A percentile compares a stretch with the other conserved stretches of the same genome.
phyloP scores from a whole-genome alignment of 2,113 vertebrate species.

The Cyphomyrus discorhynchus region DNA sequence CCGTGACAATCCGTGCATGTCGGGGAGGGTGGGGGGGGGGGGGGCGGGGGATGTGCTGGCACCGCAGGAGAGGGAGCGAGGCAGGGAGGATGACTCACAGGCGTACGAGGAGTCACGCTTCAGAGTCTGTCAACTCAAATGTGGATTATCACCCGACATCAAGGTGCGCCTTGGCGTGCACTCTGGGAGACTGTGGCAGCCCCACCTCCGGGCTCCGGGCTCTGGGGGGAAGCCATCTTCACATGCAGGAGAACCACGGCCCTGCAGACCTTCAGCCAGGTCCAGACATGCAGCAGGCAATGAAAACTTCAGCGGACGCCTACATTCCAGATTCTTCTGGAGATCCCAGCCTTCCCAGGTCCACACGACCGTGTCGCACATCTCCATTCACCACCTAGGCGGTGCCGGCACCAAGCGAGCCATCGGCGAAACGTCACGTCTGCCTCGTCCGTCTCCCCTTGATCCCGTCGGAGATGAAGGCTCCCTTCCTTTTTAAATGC shows the following conservation, averaged over 20 bases:
- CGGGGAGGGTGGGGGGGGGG: too few relatives aligned
- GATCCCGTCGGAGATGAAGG: not conserved
- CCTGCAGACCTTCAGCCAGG: constrained; percentile 36
- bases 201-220: not conserved
- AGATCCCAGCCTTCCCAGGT: not conserved
- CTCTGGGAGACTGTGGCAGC: not conserved
- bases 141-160: not conserved
- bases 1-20: not conserved
- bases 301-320: not conserved
- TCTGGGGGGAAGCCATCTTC: not conserved
- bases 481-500: not conserved
- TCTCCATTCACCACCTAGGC: not conserved
- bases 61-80: not conserved
- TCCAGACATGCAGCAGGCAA: constrained; percentile 12
- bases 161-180: not conserved
- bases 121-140: not conserved
- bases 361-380: not conserved
- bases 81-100: not conserved
- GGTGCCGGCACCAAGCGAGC: not conserved
- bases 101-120: not conserved
- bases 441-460: not conserved
- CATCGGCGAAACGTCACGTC: not conserved
- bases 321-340: constrained; percentile 23
- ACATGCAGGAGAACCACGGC: constrained; percentile 22
- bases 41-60: not conserved